Base-by-base conservation (phyloP, 2,797 vertebrate genomes). In the Yasuhikotakia modesta region DNA sequence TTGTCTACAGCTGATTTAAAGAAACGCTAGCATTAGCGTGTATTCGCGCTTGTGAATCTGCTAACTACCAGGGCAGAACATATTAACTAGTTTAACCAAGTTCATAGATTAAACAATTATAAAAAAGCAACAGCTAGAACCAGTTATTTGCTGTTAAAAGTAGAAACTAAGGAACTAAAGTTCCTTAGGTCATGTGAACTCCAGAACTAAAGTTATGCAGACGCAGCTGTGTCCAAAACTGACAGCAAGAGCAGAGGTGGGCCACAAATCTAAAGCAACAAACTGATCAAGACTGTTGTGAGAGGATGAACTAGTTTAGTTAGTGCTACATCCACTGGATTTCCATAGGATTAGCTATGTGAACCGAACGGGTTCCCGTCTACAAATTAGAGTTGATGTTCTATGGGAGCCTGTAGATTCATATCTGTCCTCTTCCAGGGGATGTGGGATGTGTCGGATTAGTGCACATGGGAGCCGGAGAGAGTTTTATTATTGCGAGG, bases 401-500 rank as follows among this genome's bases (percentile, higher is more conserved):
- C 50, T 74, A 57, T 60, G 64, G 61, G 64, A 60, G 61, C 35
- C 65, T 79, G 10, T 53, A 57, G 65, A 81, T 85, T 79, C 71
- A 72, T 76, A 80, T 84, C 74, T 35, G 22, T 45, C 13, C 48
- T 70, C 65, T 60, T 81, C 66, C 72, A 61, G 69, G 24, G 57
- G 46, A 60, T 70, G 43, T 65, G 68, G 45, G 55, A 43, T 55
- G 58, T 55, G 21, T 35, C 55, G 60, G 76, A 71, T 70, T 76
- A 66, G 27, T 63, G 53, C 7, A 16, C 79, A 82, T 69, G 64
- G 39, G 78, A 79, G 65, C 68, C 43, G 52, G 64, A 48, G 68
- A 74, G 65, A n/a, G 58, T 35, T 61, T 46, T 71, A 78, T 81
- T 82, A 83, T 83, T 84, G 73, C 77, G 64, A 70, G 50, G 48